Evolutionary conservation across 2,797 vertebrate genomes (phyloP).

Genomic region (Odontamblyopus rebecca): DNA sequence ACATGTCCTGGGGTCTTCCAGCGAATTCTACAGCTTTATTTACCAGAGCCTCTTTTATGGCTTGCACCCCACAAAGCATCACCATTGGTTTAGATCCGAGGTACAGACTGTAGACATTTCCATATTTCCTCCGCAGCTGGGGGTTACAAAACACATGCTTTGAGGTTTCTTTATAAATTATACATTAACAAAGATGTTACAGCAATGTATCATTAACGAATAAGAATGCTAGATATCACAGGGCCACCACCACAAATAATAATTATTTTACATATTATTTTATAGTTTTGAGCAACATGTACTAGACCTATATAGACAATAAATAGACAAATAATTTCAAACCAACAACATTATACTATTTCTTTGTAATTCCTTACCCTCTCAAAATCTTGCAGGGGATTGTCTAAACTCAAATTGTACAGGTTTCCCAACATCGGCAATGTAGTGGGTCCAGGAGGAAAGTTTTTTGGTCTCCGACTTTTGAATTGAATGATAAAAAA

Average conservation of each 20-base stretch:
- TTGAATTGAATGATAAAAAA: conserved; percentile 46
- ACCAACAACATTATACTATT: background rate
- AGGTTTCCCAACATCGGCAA: conserved; percentile 59
- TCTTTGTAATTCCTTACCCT: conserved; percentile 37
- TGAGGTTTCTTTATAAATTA: too few relatives aligned
- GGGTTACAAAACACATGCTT: background rate
- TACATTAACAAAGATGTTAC: background rate
- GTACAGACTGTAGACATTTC: conserved; percentile 71
- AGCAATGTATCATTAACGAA: background rate
- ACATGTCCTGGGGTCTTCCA: conserved; percentile 69
- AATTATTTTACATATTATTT: background rate
- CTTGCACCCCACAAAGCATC: conserved; percentile 73
- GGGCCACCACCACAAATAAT: background rate
- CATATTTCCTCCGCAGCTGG: conserved; percentile 69
- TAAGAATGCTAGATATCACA: background rate
- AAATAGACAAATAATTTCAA: background rate
- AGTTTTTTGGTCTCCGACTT: conserved; percentile 55
- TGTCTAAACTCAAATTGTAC: conserved; percentile 44
- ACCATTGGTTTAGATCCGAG: conserved; percentile 61
- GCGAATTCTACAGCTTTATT: conserved; percentile 62
- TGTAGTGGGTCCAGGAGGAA: conserved; percentile 54
- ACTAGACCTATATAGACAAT: background rate
- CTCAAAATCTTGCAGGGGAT: conserved; percentile 61
- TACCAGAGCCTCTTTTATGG: conserved; percentile 74
- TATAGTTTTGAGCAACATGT: background rate